These are phyloP conservation scores for Origma solitaria DNA, from an alignment of 2,113 vertebrate species.

Conservation along the genomic window DNA sequence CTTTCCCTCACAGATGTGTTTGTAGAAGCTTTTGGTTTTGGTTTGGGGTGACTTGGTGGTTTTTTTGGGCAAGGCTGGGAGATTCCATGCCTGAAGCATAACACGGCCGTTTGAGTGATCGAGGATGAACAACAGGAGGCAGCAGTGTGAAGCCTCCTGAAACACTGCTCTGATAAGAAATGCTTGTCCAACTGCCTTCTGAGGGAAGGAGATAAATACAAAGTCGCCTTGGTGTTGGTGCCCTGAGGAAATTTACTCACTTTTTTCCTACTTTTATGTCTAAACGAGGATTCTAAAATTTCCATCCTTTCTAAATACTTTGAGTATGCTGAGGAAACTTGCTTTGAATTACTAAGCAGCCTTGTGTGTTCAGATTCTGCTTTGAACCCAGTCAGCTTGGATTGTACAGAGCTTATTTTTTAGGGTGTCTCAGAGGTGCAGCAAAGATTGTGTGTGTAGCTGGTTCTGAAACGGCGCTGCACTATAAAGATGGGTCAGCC, in stretches of 20 bases:
- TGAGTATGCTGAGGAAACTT: neutral
- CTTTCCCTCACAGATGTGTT: neutral
- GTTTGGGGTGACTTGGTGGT: neutral
- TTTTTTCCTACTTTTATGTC: neutral
- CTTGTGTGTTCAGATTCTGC: neutral
- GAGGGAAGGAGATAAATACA: neutral
- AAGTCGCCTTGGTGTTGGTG: neutral
- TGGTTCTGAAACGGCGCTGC: neutral
- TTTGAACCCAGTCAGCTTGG: neutral
- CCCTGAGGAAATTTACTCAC: neutral
- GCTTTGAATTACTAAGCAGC: neutral
- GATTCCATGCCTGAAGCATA: neutral
- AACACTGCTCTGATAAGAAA: neutral
- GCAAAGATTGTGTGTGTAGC: neutral
- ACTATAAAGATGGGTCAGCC: neutral
- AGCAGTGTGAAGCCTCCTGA: neutral
- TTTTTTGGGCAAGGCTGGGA: neutral
- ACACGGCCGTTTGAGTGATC: accelerated
- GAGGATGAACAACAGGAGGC: constrained; percentile 1
- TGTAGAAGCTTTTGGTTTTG: neutral
- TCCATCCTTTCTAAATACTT: neutral
- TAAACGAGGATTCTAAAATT: neutral
- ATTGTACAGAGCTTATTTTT: neutral
- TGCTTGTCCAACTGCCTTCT: accelerated
- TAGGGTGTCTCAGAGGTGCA: neutral